These are phyloP conservation scores for Ammodytes dubius DNA, from an alignment of 2,113 vertebrate genomes.

Conservation along the genomic window DNA sequence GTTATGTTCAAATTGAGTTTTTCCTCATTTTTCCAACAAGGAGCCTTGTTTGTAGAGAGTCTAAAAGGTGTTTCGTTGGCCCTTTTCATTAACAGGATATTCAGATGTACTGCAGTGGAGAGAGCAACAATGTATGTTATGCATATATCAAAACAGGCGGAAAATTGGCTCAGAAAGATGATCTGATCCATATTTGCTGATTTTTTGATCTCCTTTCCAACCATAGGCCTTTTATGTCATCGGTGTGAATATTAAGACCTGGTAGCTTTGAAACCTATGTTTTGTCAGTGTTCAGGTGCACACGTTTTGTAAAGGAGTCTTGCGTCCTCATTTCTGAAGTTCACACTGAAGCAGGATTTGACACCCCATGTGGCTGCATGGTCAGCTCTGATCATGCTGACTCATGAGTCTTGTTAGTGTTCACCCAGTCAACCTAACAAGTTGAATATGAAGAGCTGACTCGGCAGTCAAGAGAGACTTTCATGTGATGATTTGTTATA, in stretches of 20 bases:
- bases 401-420: slow-evolving; percentile 37
- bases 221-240: not conserved
- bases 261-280: not conserved
- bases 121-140: not conserved
- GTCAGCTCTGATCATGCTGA: slow-evolving; percentile 56
- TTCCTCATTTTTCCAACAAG: not conserved
- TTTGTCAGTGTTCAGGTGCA: slow-evolving; percentile 16
- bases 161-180: not conserved
- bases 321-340: slow-evolving; percentile 26
- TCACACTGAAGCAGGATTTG: slow-evolving; percentile 38
- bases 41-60: not conserved
- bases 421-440: slow-evolving; percentile 36
- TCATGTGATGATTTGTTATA: slow-evolving; percentile 52
- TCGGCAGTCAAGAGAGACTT: slow-evolving; percentile 53
- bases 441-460: slow-evolving; percentile 38
- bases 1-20: slow-evolving; percentile 9
- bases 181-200: not conserved
- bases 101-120: not conserved
- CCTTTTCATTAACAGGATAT: slow-evolving; percentile 8
- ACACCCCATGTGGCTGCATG: slow-evolving; percentile 4
- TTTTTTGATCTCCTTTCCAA: not conserved
- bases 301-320: not conserved
- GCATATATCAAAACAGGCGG: not conserved
- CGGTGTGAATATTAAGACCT: not conserved
- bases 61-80: slow-evolving; percentile 30